A percentile compares a stretch with the other conserved stretches of the same genome.
phyloP scores from a whole-genome alignment of 2,888 invertebrate species.

The Trissolcus japonicus region DNA sequence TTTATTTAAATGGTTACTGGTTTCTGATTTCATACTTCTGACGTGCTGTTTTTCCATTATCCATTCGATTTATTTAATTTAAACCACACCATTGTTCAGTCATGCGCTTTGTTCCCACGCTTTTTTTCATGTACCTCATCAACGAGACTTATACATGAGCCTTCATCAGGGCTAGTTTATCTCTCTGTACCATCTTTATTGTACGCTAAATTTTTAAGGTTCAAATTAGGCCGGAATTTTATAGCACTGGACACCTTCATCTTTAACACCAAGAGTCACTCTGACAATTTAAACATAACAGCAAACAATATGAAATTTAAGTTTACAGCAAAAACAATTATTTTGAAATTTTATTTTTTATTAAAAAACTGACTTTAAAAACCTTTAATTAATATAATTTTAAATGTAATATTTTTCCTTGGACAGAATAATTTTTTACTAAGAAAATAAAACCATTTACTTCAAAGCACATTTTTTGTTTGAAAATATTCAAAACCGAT shows the following conservation, averaged over 20 bases:
- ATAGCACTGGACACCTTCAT: neutral
- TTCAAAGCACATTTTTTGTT: neutral
- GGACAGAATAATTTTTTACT: neutral
- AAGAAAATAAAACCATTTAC: neutral
- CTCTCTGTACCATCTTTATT: conserved; percentile 44
- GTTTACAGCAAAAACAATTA: neutral
- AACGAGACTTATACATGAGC: conserved; percentile 35
- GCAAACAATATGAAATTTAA: neutral
- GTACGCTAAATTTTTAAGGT: conserved; percentile 23
- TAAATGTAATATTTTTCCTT: neutral
- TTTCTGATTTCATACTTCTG: conserved; percentile 1
- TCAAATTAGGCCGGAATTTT: conserved; percentile 21
- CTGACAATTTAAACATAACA: neutral
- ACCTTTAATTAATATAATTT: neutral
- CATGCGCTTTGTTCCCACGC: conserved; percentile 47
- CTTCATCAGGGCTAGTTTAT: conserved; percentile 34
- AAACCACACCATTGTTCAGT: conserved; percentile 30
- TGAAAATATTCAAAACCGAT: neutral
- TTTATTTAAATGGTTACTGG: neutral
- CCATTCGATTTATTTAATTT: conserved; percentile 18
- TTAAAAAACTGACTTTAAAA: neutral
- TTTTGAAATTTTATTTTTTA: neutral
- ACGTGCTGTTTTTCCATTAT: conserved; percentile 24
- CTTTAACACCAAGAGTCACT: neutral
- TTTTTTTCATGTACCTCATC: conserved; percentile 46